phyloP scores from a whole-genome alignment of 2,888 invertebrate species.

The Harmothoe impar region DNA sequence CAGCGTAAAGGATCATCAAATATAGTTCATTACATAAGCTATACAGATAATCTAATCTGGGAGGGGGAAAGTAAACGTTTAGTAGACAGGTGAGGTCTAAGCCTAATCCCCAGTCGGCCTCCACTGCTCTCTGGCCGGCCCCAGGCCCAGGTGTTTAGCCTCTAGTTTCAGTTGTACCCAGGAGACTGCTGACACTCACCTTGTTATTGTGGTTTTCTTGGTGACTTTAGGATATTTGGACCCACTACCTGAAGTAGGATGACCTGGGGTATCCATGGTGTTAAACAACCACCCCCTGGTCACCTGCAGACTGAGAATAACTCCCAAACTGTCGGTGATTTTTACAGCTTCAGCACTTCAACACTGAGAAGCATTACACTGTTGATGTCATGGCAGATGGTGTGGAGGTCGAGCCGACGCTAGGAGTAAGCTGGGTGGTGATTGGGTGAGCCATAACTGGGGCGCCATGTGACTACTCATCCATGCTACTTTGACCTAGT shows the following conservation, averaged over 20 bases:
- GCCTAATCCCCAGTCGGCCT: too few relatives aligned
- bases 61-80: too few relatives aligned
- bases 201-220: slow-evolving; percentile 18
- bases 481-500: slow-evolving; percentile 11
- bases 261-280: not conserved
- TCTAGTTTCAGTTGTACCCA: too few relatives aligned
- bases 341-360: too few relatives aligned
- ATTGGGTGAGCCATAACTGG: not conserved
- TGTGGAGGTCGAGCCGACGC: not conserved
- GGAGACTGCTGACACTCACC: not conserved
- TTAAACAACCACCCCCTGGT: not conserved
- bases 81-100: too few relatives aligned
- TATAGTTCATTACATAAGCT: too few relatives aligned
- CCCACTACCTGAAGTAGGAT: not conserved
- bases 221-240: not conserved
- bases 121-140: too few relatives aligned
- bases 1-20: too few relatives aligned
- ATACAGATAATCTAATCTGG: too few relatives aligned
- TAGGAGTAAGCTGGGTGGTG: not conserved
- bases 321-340: not conserved
- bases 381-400: slow-evolving; percentile 13
- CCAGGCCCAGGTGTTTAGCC: too few relatives aligned
- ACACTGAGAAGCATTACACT: not conserved
- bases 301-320: not conserved
- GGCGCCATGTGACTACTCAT: not conserved